Conservation (phyloP, 2,797 vertebrate species). For the Sciaenops ocellatus region DNA sequence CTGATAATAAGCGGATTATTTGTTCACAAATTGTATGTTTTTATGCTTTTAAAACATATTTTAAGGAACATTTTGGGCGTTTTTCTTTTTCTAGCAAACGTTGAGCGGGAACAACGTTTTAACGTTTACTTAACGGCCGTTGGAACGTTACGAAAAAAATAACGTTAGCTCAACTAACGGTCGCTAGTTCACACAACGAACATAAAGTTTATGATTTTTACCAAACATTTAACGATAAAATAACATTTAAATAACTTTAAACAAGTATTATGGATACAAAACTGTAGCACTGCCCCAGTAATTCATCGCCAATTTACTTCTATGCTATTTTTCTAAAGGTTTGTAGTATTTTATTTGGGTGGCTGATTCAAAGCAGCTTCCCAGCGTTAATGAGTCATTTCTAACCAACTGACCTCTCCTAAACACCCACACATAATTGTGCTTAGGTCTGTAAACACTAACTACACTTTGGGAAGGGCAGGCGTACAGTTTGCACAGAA, state of each 20-base stretch:
- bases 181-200: not conserved
- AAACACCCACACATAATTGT: not conserved
- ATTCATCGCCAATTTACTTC: not conserved
- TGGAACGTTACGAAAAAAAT: not conserved
- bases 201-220: too few relatives aligned
- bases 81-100: not conserved
- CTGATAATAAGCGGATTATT: not conserved
- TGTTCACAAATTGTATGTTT: too few relatives aligned
- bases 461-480: not conserved
- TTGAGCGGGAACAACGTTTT: constrained; percentile 14
- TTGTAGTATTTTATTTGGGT: too few relatives aligned
- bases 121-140: not conserved
- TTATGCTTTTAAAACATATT: too few relatives aligned
- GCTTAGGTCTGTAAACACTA: not conserved
- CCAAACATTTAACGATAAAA: not conserved
- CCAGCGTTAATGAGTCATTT: not conserved
- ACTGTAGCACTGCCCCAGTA: not conserved
- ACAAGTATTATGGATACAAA: not conserved
- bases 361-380: not conserved
- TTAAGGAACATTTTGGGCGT: not conserved
- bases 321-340: not conserved
- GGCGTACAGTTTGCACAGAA: constrained; percentile 1
- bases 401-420: not conserved
- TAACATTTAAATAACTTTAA: not conserved
- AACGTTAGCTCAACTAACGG: not conserved